Base-by-base conservation (phyloP, 2,113 vertebrate genomes). In the Gymnobelideus leadbeateri region DNA sequence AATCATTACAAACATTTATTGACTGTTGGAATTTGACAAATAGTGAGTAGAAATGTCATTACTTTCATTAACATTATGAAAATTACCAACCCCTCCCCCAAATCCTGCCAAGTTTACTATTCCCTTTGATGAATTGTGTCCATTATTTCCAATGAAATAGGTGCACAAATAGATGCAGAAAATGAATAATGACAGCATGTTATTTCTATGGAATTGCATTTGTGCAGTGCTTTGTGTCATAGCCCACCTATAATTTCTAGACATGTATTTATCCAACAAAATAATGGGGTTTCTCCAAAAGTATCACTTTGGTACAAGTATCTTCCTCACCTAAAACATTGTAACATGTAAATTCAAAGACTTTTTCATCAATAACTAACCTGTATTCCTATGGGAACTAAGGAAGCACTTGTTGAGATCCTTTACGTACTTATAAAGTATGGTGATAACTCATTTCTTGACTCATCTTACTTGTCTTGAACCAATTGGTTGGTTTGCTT, bases 131-230 rank as follows among this genome's bases (percentile, higher is more conserved):
- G 8, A 96, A 91, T 93, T 96, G 94, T 89, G 51, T 89, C 10
- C 9, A 43, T 95, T 97, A 89, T 95, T 96, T 96, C 92, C 61
- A 94, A 97, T 50, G 96, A 92, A 0, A 55, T 46, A 5, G 2
- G 37, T 95, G 6, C 90, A 50, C 54, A 95, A 77, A 10, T 9
- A 94, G 68, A 93, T 92, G 2, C 50, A n/a, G 47, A 89, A 49
- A 68, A n/a, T 95, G 50, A 89, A 55, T 51, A 68, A 90, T 94
- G 51, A 61, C 0, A 9, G 0, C 1, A 0, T 92, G 21, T 26
- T 90, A 50, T 47, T 94, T 95, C 19, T 26, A 8, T 0, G 19
- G 89, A 94, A 25, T 12, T 91, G 19, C 0, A 3, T 93, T 54
- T 77, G 89, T 84, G 14, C 92, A 84, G 90, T 68, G 0, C 0